Evolutionary conservation across 2,888 invertebrate species (phyloP).

Genomic region (Scelioninae gen. 1): DNA sequence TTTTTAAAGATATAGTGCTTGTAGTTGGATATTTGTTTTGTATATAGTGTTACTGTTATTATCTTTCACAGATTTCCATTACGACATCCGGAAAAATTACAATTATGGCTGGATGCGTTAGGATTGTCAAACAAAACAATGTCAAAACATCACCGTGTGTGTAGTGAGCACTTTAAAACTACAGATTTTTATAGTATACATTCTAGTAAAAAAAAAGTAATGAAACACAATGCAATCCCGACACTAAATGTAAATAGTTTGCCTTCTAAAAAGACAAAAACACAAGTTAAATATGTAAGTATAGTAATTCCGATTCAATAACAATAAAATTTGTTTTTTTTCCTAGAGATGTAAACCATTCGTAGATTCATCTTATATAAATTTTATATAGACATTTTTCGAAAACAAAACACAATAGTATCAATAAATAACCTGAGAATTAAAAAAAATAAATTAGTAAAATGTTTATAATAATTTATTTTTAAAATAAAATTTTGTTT

Average conservation of each 20-base stretch:
- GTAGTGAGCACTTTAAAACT: conserved; percentile 59
- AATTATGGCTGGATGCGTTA: conserved; percentile 62
- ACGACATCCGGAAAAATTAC: conserved; percentile 51
- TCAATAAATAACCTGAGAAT: too few relatives aligned
- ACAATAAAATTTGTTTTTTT: neutral
- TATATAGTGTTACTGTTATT: neutral
- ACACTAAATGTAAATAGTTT: conserved; percentile 38
- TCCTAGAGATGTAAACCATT: too few relatives aligned
- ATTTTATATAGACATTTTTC: too few relatives aligned
- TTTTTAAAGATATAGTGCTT: neutral
- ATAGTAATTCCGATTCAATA: too few relatives aligned
- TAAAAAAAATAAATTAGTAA: too few relatives aligned
- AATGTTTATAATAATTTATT: too few relatives aligned
- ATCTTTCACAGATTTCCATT: conserved; percentile 53
- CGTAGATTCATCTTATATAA: too few relatives aligned
- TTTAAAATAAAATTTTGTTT: too few relatives aligned
- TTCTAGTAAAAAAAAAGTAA: conserved; percentile 60
- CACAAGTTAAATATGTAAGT: conserved; percentile 47
- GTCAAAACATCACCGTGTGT: conserved; percentile 60
- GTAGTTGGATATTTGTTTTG: neutral
- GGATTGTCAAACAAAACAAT: conserved; percentile 40
- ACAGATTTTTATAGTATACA: conserved; percentile 66
- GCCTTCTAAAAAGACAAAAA: conserved; percentile 23
- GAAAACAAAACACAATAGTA: too few relatives aligned
- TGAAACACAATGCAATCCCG: conserved; percentile 62